phyloP scores from a whole-genome alignment of 1,140 invertebrate genomes.

The Lysiphlebus fabarum region DNA sequence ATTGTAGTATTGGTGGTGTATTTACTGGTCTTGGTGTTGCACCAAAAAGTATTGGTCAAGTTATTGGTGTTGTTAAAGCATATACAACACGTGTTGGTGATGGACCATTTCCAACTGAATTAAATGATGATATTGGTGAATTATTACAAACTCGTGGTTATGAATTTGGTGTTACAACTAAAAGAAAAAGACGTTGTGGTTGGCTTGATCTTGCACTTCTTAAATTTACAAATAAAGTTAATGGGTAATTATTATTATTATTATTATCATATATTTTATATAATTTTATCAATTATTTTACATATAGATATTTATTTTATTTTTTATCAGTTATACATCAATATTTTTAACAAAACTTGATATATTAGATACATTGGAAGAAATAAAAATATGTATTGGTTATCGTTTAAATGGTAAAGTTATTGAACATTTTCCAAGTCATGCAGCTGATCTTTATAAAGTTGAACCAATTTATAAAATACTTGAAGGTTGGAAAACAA shows the following conservation, averaged over 20 bases:
- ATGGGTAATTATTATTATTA: conserved; percentile 70
- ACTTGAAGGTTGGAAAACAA: conserved; percentile 86
- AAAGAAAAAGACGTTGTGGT: conserved; percentile 90
- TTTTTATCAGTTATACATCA: conserved; percentile 42
- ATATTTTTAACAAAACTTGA: conserved; percentile 95
- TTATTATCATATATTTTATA: conserved; percentile 12
- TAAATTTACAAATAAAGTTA: conserved; percentile 88
- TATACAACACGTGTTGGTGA: conserved; percentile 97
- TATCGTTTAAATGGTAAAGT: conserved; percentile 73
- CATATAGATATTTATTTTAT: too few species aligned
- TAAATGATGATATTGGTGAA: conserved; percentile 75
- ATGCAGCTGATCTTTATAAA: conserved; percentile 65
- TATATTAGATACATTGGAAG: conserved; percentile 87
- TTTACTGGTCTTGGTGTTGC: conserved; percentile 96
- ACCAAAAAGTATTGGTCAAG: conserved; percentile 94
- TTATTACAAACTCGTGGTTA: conserved; percentile 79
- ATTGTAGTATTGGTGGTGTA: conserved; percentile 97
- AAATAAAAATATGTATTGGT: conserved; percentile 80
- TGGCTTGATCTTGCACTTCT: conserved; percentile 95
- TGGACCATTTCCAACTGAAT: conserved; percentile 96
- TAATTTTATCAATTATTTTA: too few species aligned
- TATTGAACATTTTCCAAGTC: conserved; percentile 78
- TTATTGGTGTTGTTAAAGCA: conserved; percentile 96
- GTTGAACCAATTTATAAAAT: conserved; percentile 86
- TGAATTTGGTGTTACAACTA: conserved; percentile 96